Percentiles rank a stretch among this genome's conserved stretches.
Conservation (phyloP, 2,888 invertebrate species). For the Chymomyza caudatula region DNA sequence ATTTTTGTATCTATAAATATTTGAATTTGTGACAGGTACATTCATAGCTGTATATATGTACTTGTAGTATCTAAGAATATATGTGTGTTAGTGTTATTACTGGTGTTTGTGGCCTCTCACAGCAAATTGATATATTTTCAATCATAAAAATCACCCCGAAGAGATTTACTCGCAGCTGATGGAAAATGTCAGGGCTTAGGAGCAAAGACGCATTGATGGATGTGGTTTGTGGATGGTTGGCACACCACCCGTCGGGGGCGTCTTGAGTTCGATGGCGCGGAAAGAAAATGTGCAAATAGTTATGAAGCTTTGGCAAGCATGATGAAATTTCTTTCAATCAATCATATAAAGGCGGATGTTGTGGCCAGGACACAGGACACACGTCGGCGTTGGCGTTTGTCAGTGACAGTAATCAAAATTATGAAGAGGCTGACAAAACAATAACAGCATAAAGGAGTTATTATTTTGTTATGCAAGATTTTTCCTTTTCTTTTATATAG, state of each 20-base stretch:
- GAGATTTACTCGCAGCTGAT: conserved; percentile 25
- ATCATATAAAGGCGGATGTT: conserved; percentile 35
- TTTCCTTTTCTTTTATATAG: too few relatives aligned
- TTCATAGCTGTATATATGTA: background rate
- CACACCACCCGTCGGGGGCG: background rate
- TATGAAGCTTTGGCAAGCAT: conserved; percentile 15
- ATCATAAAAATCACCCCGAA: conserved; percentile 9
- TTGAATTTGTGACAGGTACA: background rate
- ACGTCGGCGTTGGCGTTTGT: conserved; percentile 17
- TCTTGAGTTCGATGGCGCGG: background rate
- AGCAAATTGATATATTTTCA: conserved; percentile 24
- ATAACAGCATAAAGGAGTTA: background rate
- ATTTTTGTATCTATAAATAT: background rate
- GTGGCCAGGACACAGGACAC: conserved; percentile 12
- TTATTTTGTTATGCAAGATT: background rate
- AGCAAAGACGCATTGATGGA: conserved; percentile 41
- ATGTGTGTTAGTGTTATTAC: too few relatives aligned
- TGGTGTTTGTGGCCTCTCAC: background rate
- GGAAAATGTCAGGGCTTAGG: conserved; percentile 39
- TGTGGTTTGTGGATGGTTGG: conserved; percentile 24
- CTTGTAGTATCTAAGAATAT: too few relatives aligned
- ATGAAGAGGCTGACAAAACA: background rate
- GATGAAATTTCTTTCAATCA: conserved; percentile 42
- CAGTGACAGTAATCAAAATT: conserved; percentile 27
- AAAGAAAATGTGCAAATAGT: conserved; percentile 2